Percentiles rank a stretch among this genome's conserved stretches.
Conservation (phyloP, 2,888 invertebrate genomes). For the Crossocerus cetratus region DNA sequence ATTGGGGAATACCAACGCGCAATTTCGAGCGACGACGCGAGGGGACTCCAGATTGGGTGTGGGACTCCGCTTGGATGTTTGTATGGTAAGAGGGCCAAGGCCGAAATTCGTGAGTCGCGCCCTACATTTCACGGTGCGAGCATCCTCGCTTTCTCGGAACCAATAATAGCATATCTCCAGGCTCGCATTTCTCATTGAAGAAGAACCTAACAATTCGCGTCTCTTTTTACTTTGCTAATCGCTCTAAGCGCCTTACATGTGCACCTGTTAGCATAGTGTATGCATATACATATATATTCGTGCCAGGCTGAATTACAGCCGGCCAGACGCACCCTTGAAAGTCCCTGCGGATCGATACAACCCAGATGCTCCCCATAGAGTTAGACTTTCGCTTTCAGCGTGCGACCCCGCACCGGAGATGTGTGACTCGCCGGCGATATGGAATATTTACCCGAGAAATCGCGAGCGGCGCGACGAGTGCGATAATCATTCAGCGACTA, state of each 20-base stretch:
- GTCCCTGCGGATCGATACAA: constrained; percentile 36
- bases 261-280: too few species aligned
- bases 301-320: constrained; percentile 19
- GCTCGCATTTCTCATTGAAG: constrained; percentile 7
- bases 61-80: not conserved
- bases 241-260: too few species aligned
- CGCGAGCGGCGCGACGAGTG: too few species aligned
- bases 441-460: too few species aligned
- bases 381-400: too few species aligned
- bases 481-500: not conserved
- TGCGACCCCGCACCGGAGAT: too few species aligned
- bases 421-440: too few species aligned
- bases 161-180: constrained; percentile 23
- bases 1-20: not conserved
- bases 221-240: too few species aligned
- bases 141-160: constrained; percentile 13
- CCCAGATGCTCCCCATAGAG: not conserved
- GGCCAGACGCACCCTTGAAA: constrained; percentile 26
- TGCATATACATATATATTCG: too few species aligned
- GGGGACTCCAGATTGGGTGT: not conserved
- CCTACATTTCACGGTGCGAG: constrained; percentile 49
- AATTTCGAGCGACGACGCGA: not conserved
- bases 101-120: constrained; percentile 54
- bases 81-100: constrained; percentile 64
- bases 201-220: too few species aligned